Percentiles rank a stretch among this genome's conserved stretches.
Evolutionary conservation across 2,113 vertebrate genomes (phyloP).

Genomic region (Ovis aries): ARS-UI_Ramb_v3.0 NC_056071.1:15813501-15814000

Average conservation of each 20-base stretch:
- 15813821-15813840: neutral
- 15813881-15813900: neutral
- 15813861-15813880: neutral
- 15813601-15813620: neutral
- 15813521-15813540: neutral
- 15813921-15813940: neutral
- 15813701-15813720: neutral
- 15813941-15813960: neutral
- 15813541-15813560: neutral
- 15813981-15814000: neutral
- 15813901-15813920: neutral
- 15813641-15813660: neutral
- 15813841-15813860: neutral
- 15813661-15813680: neutral
- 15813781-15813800: neutral
- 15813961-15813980: neutral
- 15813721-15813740: neutral
- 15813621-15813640: neutral
- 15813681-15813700: neutral
- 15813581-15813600: neutral
- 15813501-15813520: neutral
- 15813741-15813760: neutral
- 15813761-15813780: neutral
- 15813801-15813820: neutral
- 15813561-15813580: neutral